Evolutionary conservation across 2,113 vertebrate species (phyloP), one percentile per base, ranked within the genome.

Genomic region (Apodemus speciosus): DNA sequence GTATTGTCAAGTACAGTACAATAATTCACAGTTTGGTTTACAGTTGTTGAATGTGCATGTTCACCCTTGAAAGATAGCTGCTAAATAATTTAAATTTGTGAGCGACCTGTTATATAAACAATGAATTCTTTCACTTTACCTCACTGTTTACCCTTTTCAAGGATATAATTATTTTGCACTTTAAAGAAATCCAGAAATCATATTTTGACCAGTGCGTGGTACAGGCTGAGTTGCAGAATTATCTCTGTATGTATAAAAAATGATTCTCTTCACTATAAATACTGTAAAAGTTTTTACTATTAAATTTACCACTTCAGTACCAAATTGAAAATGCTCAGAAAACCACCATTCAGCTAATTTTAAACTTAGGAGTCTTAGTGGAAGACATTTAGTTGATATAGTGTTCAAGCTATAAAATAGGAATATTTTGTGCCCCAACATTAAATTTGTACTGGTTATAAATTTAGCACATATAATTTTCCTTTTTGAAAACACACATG

Each of bases 61-160:
- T 95, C 40, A 94, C 40, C 23, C 51, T 94, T 81, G 60, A 93
- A 94, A 94, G 40, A 85, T 27, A 89, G 2, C 62, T 96, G 94
- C 53, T 93, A 93, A 92, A 38, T 93, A 76, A 94, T 93, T n/a
- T 5, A 21, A 95, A 87, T 91, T 88, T 87, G 76, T 90, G 53
- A 90, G n/a, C 9, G 66, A 85, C 13, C 49, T 88, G 66, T 69
- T 90, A 95, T 32, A 23, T 84, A 93, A 95, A 96, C 92, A 88
- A 72, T 64, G 80, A 95, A 81, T 72, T 1, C 8, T 95, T 91
- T 89, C 20, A 46, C 11, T 49, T 85, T 85, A 64, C 84, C 23
- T 14, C 81, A 27, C 18, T 68, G 3, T 85, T 90, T 71, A 85
- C 6, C 7, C 9, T 84, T 86, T 56, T 3, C 46, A 9, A 53